Evolutionary conservation across 2,113 vertebrate species (phyloP), one percentile per base, ranked within the genome.

Genomic region (Sander lucioperca): DNA sequence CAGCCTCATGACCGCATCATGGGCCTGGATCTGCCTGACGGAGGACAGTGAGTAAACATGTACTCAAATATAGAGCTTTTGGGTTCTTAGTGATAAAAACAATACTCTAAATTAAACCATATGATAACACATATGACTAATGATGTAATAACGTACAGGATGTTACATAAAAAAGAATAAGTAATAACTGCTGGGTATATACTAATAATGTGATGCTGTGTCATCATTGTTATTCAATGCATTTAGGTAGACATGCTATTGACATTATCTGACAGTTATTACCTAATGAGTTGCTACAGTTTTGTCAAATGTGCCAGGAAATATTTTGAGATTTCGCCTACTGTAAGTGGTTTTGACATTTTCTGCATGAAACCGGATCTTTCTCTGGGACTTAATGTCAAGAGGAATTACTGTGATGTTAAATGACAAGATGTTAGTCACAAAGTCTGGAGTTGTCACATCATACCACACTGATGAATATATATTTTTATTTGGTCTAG

Each of bases 1-100:
- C 92, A 95, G 67, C 97, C 97, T 12, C 97, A 99, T 0, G 97
- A 98, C 30, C 96, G 97, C 56, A 96, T 99, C 76, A 98, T 98
- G 97, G 97, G 97, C 54, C 93, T 98, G 86, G 97, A 98, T 89
- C 93, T 99, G 71, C 97, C 97, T 0, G 97, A 98, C 0, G 97
- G 97, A 25, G 97, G 97, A 92, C 97, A 98, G 97, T 99, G 85
- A 94, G 94, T 92, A 39, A 74, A 63, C n/a, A 23, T 50, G 30
- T 13, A 36, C 9, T 61, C 21, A 50, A 50, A 47, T 23, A 67
- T 9, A 78, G 10, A 57, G n/a, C 1, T 43, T 36, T 1, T 54
- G 15, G 27, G 47, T 67, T 59, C 56, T 14, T 15, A 58, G 14
- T n/a, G 25, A 51, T 27, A 27, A 1, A 27, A 27, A 59, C 54